phyloP scores from a whole-genome alignment of 2,113 vertebrate species.

The Carassius carassius region DNA sequence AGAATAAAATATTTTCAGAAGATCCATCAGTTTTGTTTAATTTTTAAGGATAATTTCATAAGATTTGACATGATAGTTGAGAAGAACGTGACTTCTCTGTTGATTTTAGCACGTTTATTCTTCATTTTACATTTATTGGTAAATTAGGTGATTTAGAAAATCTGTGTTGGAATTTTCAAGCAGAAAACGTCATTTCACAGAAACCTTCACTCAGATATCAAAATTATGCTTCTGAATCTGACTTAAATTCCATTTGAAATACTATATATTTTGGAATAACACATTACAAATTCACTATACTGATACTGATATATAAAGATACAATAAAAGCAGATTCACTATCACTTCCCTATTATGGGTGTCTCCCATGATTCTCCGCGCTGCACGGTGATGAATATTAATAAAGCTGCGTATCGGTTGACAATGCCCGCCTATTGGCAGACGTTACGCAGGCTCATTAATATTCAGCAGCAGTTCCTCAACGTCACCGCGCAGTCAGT shows the following conservation, averaged over 20 bases:
- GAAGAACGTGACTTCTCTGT: neutral
- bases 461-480: neutral
- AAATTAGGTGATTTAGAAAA: neutral
- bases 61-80: neutral
- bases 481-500: neutral
- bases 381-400: neutral
- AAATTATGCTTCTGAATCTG: no score
- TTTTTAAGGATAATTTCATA: neutral
- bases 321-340: neutral
- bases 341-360: neutral
- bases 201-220: neutral
- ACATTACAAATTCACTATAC: no score
- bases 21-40: neutral
- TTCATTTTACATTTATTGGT: neutral
- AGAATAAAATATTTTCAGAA: neutral
- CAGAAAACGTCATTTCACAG: slow-evolving; percentile 41
- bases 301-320: neutral
- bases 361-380: slow-evolving; percentile 62
- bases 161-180: neutral
- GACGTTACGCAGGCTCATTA: neutral
- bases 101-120: neutral
- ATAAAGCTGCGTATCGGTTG: neutral
- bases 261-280: no score
- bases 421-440: neutral
- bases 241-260: no score